A percentile compares a stretch with the other conserved stretches of the same genome.
Conservation (phyloP, 2,797 vertebrate species). For the Peromyscus attwateri region DNA sequence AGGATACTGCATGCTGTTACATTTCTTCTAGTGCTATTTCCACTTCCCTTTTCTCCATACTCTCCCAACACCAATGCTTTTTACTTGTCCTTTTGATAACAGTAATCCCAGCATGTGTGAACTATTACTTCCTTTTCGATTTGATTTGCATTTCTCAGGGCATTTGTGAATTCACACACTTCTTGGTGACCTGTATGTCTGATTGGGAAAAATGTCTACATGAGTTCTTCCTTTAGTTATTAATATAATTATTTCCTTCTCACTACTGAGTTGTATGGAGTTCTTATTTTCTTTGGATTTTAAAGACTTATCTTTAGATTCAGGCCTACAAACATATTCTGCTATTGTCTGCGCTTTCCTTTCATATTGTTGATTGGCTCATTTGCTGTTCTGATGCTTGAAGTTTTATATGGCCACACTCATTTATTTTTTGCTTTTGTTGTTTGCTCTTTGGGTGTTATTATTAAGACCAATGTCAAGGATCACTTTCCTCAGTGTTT, state of each 20-base stretch:
- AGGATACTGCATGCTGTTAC: background rate
- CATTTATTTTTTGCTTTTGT: background rate
- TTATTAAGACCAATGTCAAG: background rate
- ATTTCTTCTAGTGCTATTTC: background rate
- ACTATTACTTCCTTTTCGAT: background rate
- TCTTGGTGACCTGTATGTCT: background rate
- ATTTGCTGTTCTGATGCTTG: background rate
- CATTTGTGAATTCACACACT: background rate
- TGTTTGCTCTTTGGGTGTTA: background rate
- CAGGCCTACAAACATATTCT: background rate
- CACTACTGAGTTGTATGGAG: background rate
- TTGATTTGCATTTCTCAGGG: background rate
- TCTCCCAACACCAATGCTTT: background rate
- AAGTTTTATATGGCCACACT: background rate
- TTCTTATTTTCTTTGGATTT: background rate
- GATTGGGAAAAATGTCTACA: background rate
- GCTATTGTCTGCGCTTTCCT: background rate
- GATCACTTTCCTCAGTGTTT: background rate
- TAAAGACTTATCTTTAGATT: background rate
- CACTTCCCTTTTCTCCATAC: background rate
- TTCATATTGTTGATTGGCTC: background rate
- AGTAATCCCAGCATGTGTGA: background rate
- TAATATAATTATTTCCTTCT: background rate
- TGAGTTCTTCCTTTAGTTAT: background rate
- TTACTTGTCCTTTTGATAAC: background rate